A percentile compares a stretch with the other conserved stretches of the same genome.
phyloP scores from a whole-genome alignment of 2,113 vertebrate genomes.

The Larimichthys polyactis region DNA sequence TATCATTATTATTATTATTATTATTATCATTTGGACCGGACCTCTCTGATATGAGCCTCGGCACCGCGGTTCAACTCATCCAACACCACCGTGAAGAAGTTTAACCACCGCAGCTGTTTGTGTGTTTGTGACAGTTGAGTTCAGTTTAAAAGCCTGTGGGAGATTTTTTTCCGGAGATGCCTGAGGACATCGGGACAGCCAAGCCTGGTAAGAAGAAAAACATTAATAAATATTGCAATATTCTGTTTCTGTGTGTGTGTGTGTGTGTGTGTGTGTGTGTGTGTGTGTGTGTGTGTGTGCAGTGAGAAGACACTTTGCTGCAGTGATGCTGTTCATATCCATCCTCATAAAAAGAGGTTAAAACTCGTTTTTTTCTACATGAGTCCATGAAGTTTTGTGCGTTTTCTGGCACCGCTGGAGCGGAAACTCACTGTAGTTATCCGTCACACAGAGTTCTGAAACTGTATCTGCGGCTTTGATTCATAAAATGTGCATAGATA shows the following conservation, averaged over 20 bases:
- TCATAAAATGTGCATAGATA: too few species aligned
- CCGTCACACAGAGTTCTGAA: not conserved
- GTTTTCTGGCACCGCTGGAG: rapidly evolving
- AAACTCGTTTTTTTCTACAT: not conserved
- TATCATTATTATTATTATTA: too few species aligned
- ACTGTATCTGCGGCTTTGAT: not conserved
- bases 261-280: too few species aligned
- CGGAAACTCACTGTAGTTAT: not conserved
- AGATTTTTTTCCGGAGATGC: conserved; percentile 42
- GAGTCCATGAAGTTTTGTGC: not conserved
- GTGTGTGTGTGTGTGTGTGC: too few species aligned
- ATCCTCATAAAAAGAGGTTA: not conserved
- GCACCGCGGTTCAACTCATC: not conserved
- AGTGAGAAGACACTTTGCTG: not conserved
- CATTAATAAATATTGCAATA: too few species aligned
- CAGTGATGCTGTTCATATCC: not conserved
- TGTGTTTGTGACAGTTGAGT: conserved; percentile 4
- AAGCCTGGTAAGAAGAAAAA: conserved; percentile 79
- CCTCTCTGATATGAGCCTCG: not conserved
- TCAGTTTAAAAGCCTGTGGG: not conserved
- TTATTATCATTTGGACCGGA: not conserved
- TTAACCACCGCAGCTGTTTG: not conserved
- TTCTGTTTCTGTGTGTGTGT: too few species aligned
- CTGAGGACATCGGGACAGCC: conserved; percentile 77
- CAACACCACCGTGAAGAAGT: too few species aligned